Base-by-base conservation (phyloP, 92 coral and sea anemone species). In the Palythoa grandis region DNA sequence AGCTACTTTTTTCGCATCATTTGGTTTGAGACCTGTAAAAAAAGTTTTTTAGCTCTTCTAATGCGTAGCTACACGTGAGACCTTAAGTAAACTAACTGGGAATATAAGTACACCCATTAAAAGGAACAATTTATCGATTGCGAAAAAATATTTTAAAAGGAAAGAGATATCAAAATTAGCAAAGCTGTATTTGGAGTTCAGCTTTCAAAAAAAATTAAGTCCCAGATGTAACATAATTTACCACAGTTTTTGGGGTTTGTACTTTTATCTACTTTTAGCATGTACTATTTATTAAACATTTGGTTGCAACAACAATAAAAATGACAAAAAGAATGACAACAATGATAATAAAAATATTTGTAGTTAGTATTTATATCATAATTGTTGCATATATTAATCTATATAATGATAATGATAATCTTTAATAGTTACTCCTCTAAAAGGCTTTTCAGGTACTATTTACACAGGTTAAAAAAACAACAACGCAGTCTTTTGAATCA, bases 401-500 rank as follows among this genome's bases (percentile, higher is more conserved):
- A 56, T 56, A 56, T 56, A 56, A 56, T 56, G 61, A 56, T 56
- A 56, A 56, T 56, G 61, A 56, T 56, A 56, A 56, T 56, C 61
- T 56, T 56, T 56, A 56, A 56, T 56, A 56, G 61, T 56, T 56
- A 56, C 61, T 56, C 61, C 61, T 56, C 61, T 56, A 56, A 56
- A 56, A 56, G 61, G 61, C 61, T 56, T 56, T 56, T 56, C 61
- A 56, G 61, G 61, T 56, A 56, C 61, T 56, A 56, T 56, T 56
- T 56, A 56, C 61, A 16, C 16, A 56, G 61, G 61, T 56, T 56
- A 56, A 56, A 56, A 56, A 56, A 56, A 56, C 75, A 71, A 71
- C 75, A 71, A 71, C 75, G 47, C 75, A 71, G 75, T 71, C 75
- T 71, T 71, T 71, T 71, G 75, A 71, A 71, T 71, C 75, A 71